These are phyloP conservation scores for Poliocrania exsul DNA, from an alignment of 2,797 vertebrate genomes.

Conservation along the genomic window DNA sequence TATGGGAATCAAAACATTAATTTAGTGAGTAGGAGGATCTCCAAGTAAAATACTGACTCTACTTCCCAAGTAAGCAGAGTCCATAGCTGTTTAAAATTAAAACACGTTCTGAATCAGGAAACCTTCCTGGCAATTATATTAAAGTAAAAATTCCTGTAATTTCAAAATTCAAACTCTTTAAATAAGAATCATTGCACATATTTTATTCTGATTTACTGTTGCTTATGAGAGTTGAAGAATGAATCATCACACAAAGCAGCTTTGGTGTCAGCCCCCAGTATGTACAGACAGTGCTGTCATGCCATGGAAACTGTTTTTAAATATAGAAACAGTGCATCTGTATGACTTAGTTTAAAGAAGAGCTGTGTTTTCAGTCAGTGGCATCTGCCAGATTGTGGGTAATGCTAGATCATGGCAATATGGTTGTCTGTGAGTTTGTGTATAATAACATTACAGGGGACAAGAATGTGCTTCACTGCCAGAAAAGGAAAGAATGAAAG, in stretches of 20 bases:
- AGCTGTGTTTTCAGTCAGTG: slow-evolving; percentile 45
- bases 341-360: slow-evolving; percentile 20
- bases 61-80: not conserved
- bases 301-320: slow-evolving; percentile 52
- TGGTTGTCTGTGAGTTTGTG: slow-evolving; percentile 21
- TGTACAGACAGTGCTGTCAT: slow-evolving; percentile 15
- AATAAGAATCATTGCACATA: not conserved
- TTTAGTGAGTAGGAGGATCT: not conserved
- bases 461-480: slow-evolving; percentile 7
- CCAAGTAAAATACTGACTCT: not conserved
- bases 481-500: slow-evolving; percentile 1
- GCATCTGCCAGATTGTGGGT: slow-evolving; percentile 52
- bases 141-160: not conserved
- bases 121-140: not conserved
- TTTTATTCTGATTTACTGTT: not conserved
- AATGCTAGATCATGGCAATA: slow-evolving; percentile 34
- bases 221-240: not conserved
- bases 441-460: not conserved
- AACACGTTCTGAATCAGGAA: not conserved
- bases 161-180: not conserved
- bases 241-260: not conserved
- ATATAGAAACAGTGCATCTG: slow-evolving; percentile 41
- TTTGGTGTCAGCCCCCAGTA: not conserved
- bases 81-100: not conserved
- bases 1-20: not conserved